Evolutionary conservation across 53 echinoderm and acorn worm species (phyloP), one percentile per base, ranked within the genome.

Genomic region (Luidia sarsii): DNA sequence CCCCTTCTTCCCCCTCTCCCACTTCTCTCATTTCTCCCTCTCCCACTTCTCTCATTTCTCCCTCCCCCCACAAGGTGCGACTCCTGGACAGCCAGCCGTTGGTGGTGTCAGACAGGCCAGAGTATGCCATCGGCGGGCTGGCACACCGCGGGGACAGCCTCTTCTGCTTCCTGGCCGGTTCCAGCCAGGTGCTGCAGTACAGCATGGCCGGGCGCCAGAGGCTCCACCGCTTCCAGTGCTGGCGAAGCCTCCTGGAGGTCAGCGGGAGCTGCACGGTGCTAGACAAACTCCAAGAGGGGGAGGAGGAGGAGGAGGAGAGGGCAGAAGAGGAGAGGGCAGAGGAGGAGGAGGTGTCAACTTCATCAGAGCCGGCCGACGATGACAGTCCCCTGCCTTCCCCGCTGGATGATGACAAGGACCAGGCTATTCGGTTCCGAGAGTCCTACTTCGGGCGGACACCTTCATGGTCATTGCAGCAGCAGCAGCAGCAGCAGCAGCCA

Each of bases 81-180:
- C 14, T 65, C 7, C 64, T 92, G 13, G 82, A 81, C 0, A 67
- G 75, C 30, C 33, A 41, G 3, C 41, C 62, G 8, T 71, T 92
- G 34, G 73, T 52, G 10, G 85, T 85, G 35, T 81, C 65, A 10
- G 34, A 60, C 13, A 64, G 68, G 7, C 32, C 67, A 23, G 60
- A 82, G 25, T 60, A 41, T 16, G 22, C 39, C n/a, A 65, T 90
- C 21, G 50, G 71, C 68, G 51, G 52, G 14, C n/a, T 92, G 30
- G 79, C 66, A 8, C 68, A 81, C 69, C 67, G 67, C 10, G 57
- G 67, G 29, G 82, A 82, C 48, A 65, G 69, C 50, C 67, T 92
- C 16, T 92, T 89, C 89, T 92, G 92, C 82, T 63, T 63, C 65
- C 77, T 69, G 1, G 72, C 85, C 22, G 59, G 86, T 32, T 85